Percentiles rank a stretch among this genome's conserved stretches.
phyloP scores from a whole-genome alignment of 2,888 invertebrate genomes.

The Drosophila rubida region DNA sequence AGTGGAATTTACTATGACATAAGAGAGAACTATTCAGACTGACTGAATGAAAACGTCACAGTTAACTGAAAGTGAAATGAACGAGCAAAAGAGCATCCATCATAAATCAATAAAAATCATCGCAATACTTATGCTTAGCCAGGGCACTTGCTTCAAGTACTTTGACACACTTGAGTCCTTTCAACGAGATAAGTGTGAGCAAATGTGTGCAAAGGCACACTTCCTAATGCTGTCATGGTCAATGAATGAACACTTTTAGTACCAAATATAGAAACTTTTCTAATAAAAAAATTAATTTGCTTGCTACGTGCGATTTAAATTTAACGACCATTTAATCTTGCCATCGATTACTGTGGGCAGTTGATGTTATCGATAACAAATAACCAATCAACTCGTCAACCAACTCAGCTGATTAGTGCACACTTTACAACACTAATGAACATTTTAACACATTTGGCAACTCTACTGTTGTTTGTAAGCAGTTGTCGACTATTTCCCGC shows the following conservation, averaged over 20 bases:
- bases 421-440: neutral
- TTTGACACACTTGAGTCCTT: constrained; percentile 41
- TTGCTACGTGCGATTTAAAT: neutral
- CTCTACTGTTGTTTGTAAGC: constrained; percentile 13
- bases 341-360: neutral
- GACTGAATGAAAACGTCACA: constrained; percentile 18
- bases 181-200: constrained; percentile 18
- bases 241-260: neutral
- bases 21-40: constrained; percentile 20
- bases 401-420: neutral
- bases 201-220: constrained; percentile 16
- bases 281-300: neutral
- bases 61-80: constrained; percentile 35
- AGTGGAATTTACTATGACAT: neutral
- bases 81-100: constrained; percentile 2
- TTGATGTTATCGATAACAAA: constrained; percentile 23
- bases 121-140: constrained; percentile 7
- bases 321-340: neutral
- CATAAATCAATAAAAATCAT: constrained; percentile 44
- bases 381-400: neutral
- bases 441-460: constrained; percentile 8
- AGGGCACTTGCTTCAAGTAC: constrained; percentile 31
- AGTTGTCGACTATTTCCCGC: constrained; percentile 23
- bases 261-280: neutral
- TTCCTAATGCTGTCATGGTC: constrained; percentile 33